Evolutionary conservation across 2,113 vertebrate genomes (phyloP).

Genomic region (Gymnarchus niloticus): DNA sequence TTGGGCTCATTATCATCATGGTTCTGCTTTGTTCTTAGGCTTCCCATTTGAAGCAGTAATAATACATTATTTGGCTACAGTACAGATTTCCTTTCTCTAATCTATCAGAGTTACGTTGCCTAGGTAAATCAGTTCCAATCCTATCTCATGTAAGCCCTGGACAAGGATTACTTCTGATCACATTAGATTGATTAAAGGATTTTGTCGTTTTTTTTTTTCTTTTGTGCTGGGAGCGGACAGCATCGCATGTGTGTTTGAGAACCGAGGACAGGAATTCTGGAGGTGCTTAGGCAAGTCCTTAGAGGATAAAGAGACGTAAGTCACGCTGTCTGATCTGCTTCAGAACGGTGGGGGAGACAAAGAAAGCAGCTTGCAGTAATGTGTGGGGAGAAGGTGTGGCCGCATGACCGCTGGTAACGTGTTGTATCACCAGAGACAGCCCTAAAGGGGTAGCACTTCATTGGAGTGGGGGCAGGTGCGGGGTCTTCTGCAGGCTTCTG

Average conservation of each 20-base stretch:
- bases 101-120: not conserved
- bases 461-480: not conserved
- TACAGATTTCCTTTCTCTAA: not conserved
- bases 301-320: not conserved
- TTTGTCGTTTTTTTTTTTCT: too few species aligned
- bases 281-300: not conserved
- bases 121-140: not conserved
- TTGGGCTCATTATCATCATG: not conserved
- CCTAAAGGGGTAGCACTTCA: not conserved
- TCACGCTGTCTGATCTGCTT: constrained; percentile 2
- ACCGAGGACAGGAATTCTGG: too few species aligned
- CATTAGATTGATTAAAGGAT: not conserved
- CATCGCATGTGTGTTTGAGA: not conserved
- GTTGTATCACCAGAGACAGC: not conserved
- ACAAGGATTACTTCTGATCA: not conserved
- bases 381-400: not conserved
- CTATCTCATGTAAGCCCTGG: not conserved
- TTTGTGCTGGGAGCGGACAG: not conserved
- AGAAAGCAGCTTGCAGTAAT: not conserved
- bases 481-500: not conserved
- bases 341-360: not conserved
- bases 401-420: not conserved
- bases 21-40: not conserved
- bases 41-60: not conserved
- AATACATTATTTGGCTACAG: not conserved